Evolutionary conservation across 92 coral and sea anemone species (phyloP), one percentile per base, ranked within the genome.

Genomic region (Phenganax marumi): DNA sequence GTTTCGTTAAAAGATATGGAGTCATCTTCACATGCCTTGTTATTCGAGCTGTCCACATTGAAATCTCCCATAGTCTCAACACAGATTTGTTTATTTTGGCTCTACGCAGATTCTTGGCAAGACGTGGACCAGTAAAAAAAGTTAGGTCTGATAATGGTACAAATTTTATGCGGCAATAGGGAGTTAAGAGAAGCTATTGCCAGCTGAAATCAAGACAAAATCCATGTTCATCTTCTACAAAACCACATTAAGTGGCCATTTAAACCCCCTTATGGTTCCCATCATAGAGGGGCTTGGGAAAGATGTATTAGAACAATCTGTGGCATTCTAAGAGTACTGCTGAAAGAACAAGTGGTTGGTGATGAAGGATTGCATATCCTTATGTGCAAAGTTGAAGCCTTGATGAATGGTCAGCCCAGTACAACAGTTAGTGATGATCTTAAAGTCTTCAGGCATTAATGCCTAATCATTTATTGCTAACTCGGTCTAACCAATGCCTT

Each of bases 241-340:
- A 51, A 52, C 43, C 43, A 33, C 43, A 33, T 33, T 33, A 33
- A 33, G 43, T 33, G 43, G 43, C 2, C 43, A 5, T 49, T 12
- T 23, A 81, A 68, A 50, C 85, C 85, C 2, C 78, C 68, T 8
- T 81, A 26, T 18, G 85, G 77, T 13, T 81, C 78, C 12, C 85
- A 68, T 17, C 57, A 66, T 51, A 68, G 77, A 18, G 85, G 85
- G 10, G 48, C 68, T 68, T 81, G 85, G 85, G 85, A 81, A 64
- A 22, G 81, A 39, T 79, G 75, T 18, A 83, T 56, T 14, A 56
- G 63, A 56, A 56, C 63, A 11, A 14, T 14, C 19, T 0, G 63
- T 10, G 19, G 63, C 19, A 56, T 56, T 10, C 0, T 56, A 21
- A 56, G 18, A 56, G 63, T 14, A 10, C 18, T 56, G 5, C 18